Evolutionary conservation across 2,888 invertebrate species (phyloP), one percentile per base, ranked within the genome.

Genomic region (Cephalotes varians): DNA sequence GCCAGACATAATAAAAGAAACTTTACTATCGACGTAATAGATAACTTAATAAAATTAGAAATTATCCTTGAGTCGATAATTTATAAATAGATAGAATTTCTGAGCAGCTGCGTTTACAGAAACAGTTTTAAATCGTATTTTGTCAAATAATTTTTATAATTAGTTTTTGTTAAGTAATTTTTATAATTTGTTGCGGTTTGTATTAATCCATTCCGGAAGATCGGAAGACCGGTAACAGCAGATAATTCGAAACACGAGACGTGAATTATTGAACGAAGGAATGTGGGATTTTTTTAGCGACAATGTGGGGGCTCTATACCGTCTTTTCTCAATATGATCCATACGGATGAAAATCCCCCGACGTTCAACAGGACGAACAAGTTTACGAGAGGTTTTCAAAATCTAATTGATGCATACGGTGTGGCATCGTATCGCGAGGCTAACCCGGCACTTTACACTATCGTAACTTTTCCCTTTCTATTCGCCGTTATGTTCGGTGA

Each of bases 401-500:
- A 96, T 93, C 96, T 99, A 89, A 98, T 99, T 89, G 98, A 99
- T 95, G 96, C 99, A 0, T 99, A 99, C 93, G 99, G 99, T 82
- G 97, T 99, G 37, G 98, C 98, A 76, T 97, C 97, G 47, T 99
- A 99, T 95, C 96, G 98, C 85, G 99, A 99, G 95, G 97, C 97
- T 85, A 99, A 96, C 95, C 93, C 96, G 96, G 98, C 98, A 15
- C 96, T 97, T 1, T 98, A 97, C 95, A 97, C 98, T 37, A 96
- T 98, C 92, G 97, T 99, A 87, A 98, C 98, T 0, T 99, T 99
- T 95, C 99, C 99, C 10, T 99, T 99, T 95, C 95, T 99, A 58
- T 99, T 99, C 95, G 98, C 98, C 65, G 97, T 99, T 91, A 99
- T 99, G 99, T 99, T 99, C 95, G 99, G 99, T 28, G 99, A 99